Percentiles rank a stretch among this genome's conserved stretches.
phyloP scores from a whole-genome alignment of 2,888 invertebrate species.

The Idaea dimidiata region DNA sequence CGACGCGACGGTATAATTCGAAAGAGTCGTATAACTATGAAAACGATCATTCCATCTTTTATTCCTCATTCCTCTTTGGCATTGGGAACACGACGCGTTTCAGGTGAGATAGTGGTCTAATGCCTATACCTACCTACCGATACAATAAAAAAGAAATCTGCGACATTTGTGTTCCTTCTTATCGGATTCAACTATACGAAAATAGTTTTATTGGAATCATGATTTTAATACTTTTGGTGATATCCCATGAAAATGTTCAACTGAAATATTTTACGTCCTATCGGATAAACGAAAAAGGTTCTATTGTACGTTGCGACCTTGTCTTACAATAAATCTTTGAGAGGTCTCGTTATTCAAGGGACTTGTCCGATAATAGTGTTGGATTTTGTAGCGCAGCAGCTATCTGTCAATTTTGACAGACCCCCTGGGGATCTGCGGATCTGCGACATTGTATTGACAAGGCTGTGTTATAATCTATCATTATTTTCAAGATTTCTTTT shows the following conservation, averaged over 20 bases:
- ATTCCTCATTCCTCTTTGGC: no score
- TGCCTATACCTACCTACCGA: no score
- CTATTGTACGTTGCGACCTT: slow-evolving; percentile 28
- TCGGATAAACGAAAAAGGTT: slow-evolving; percentile 33
- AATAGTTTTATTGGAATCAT: not conserved
- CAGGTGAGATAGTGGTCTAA: no score
- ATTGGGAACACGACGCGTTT: no score
- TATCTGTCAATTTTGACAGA: slow-evolving; percentile 35
- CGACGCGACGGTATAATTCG: no score
- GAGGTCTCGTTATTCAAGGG: slow-evolving; percentile 32
- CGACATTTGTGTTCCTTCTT: not conserved
- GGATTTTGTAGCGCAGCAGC: slow-evolving; percentile 23
- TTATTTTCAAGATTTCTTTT: not conserved
- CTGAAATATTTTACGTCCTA: slow-evolving; percentile 19
- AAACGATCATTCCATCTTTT: no score
- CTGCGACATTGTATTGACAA: not conserved
- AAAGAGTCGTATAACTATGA: no score
- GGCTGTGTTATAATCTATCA: not conserved
- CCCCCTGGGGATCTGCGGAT: not conserved
- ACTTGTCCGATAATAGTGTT: slow-evolving; percentile 21
- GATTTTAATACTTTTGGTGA: slow-evolving; percentile 24
- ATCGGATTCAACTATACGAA: not conserved
- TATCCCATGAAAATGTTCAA: slow-evolving; percentile 24
- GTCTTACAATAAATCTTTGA: slow-evolving; percentile 32
- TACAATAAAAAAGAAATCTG: not conserved